Conservation (phyloP, 2,113 vertebrate genomes). For the Gambusia holbrooki region DNA sequence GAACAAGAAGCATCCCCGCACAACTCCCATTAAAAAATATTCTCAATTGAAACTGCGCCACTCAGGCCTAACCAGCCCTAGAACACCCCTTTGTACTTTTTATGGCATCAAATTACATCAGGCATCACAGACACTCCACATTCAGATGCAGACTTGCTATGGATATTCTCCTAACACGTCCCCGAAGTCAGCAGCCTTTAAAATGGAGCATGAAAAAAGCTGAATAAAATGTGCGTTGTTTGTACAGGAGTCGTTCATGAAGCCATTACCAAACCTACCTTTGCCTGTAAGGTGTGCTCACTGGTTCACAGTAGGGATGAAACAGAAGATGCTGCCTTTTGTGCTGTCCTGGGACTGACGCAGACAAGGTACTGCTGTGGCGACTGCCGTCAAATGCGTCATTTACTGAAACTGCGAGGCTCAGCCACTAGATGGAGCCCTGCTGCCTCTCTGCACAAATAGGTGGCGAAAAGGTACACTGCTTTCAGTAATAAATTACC, state of each 20-base stretch:
- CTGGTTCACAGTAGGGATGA: conserved; percentile 7
- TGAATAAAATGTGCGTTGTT: neutral
- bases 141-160: neutral
- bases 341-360: conserved; percentile 10
- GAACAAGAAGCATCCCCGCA: conserved; percentile 4
- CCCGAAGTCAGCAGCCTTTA: neutral
- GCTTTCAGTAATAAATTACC: no score
- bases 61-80: conserved; percentile 36
- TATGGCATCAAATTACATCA: conserved; percentile 16
- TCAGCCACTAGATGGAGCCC: conserved; percentile 35
- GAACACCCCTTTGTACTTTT: conserved; percentile 1
- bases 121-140: neutral
- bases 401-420: neutral
- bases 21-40: neutral
- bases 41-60: conserved; percentile 63
- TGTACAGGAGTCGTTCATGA: neutral
- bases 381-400: conserved; percentile 40
- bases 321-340: conserved; percentile 37
- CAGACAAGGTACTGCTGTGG: conserved; percentile 16
- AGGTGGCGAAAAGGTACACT: neutral
- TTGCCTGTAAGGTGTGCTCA: conserved; percentile 1
- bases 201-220: neutral
- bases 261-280: conserved; percentile 18
- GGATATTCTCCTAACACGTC: neutral
- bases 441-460: neutral